These are phyloP conservation scores for Pardalotus punctatus DNA, from an alignment of 2,113 vertebrate species.

Conservation along the genomic window DNA sequence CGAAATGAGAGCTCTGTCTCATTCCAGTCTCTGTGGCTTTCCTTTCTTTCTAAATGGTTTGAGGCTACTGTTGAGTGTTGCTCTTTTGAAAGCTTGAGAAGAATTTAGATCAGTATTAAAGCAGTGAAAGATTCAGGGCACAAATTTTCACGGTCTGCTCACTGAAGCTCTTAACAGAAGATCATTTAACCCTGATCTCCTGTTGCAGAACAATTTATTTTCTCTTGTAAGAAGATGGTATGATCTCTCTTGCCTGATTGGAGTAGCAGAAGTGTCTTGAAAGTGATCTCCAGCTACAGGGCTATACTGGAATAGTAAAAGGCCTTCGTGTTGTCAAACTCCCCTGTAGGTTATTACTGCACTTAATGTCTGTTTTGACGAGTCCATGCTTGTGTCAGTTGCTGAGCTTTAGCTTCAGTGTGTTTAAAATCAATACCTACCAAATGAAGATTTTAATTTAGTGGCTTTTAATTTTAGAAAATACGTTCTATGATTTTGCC, in stretches of 20 bases:
- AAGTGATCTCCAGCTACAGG: neutral
- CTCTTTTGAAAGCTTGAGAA: neutral
- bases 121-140: neutral
- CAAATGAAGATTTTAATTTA: neutral
- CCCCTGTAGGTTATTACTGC: neutral
- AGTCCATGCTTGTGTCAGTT: neutral
- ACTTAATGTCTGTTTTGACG: neutral
- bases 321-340: neutral
- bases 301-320: neutral
- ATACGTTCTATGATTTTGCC: neutral
- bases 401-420: neutral
- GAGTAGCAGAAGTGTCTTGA: neutral
- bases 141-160: neutral
- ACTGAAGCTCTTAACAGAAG: neutral
- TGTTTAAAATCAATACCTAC: neutral
- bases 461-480: neutral
- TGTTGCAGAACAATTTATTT: neutral
- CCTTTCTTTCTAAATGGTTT: neutral
- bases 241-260: neutral
- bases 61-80: neutral
- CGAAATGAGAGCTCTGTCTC: neutral
- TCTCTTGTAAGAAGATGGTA: neutral
- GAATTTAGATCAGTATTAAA: conserved; percentile 28
- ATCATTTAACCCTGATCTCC: neutral
- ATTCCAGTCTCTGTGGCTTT: neutral